phyloP scores from a whole-genome alignment of 2,888 invertebrate genomes.

The Perizoma affinitatum region DNA sequence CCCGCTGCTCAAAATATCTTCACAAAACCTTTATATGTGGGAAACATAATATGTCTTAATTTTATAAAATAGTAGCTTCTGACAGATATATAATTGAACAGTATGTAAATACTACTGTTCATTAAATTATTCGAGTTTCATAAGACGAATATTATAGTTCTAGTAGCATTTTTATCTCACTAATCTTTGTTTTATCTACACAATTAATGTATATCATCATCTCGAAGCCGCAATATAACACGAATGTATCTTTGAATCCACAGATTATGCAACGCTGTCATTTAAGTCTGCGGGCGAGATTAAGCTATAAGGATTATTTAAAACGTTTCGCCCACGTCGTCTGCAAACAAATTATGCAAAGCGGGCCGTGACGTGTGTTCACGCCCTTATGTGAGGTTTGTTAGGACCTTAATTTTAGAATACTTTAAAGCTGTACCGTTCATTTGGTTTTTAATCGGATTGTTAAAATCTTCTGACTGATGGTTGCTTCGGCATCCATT shows the following conservation, averaged over 20 bases:
- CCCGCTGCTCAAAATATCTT: no score
- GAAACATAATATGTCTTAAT: no score
- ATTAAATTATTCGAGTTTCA: no score
- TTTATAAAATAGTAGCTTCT: no score
- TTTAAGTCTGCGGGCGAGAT: constrained; percentile 25
- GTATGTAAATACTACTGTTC: no score
- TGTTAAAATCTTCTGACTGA: no score
- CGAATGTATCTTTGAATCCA: not conserved
- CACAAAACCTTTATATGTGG: no score
- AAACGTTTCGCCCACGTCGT: constrained; percentile 27
- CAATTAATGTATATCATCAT: not conserved
- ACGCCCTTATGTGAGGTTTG: constrained; percentile 32
- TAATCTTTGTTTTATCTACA: no score
- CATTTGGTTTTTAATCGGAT: not conserved
- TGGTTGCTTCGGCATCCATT: no score
- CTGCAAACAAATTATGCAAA: constrained; percentile 40
- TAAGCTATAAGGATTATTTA: constrained; percentile 33
- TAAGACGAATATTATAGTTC: no score
- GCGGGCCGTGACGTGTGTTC: constrained; percentile 31
- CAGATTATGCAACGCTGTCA: constrained; percentile 15
- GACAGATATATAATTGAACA: no score
- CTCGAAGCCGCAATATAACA: not conserved
- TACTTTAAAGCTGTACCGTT: not conserved
- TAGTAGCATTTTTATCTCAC: no score
- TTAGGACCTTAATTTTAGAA: constrained; percentile 20